These are phyloP conservation scores for Sapayoa aenigma DNA, from an alignment of 2,113 vertebrate species.

Conservation along the genomic window DNA sequence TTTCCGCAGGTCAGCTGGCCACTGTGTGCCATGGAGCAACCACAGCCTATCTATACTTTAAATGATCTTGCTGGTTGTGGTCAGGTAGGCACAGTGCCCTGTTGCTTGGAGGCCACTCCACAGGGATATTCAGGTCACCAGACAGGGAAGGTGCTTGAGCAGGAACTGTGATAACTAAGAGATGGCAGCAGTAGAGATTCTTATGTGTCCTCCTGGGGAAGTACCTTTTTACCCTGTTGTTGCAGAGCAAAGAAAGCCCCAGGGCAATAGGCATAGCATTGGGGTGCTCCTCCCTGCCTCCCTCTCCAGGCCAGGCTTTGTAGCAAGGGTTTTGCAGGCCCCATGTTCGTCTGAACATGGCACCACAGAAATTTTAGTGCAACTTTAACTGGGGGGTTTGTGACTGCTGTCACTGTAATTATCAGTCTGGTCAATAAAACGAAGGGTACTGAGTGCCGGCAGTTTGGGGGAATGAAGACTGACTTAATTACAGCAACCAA, in stretches of 20 bases:
- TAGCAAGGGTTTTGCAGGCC: not conserved
- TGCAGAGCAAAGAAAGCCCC: not conserved
- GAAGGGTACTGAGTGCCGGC: slow-evolving; percentile 13
- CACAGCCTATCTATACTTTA: accelerated
- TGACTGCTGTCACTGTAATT: slow-evolving; percentile 14
- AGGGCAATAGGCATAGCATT: not conserved
- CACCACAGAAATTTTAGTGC: not conserved
- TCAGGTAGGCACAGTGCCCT: accelerated
- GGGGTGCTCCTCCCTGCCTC: not conserved
- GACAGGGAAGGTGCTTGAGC: not conserved
- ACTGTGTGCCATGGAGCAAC: not conserved
- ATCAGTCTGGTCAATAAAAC: slow-evolving; percentile 48
- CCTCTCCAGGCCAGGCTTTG: not conserved
- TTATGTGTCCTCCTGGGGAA: not conserved
- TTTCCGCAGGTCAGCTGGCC: not conserved
- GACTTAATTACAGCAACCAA: slow-evolving; percentile 54
- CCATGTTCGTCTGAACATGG: accelerated
- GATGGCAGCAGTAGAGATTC: not conserved
- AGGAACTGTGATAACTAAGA: not conserved
- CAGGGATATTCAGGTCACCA: not conserved
- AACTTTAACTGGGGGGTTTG: not conserved
- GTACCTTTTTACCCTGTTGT: not conserved
- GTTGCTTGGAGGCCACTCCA: not conserved
- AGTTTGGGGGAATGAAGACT: slow-evolving; percentile 23
- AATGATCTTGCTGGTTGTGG: not conserved